phyloP scores from a whole-genome alignment of 2,888 invertebrate species.

The Poecilus cupreus region DNA sequence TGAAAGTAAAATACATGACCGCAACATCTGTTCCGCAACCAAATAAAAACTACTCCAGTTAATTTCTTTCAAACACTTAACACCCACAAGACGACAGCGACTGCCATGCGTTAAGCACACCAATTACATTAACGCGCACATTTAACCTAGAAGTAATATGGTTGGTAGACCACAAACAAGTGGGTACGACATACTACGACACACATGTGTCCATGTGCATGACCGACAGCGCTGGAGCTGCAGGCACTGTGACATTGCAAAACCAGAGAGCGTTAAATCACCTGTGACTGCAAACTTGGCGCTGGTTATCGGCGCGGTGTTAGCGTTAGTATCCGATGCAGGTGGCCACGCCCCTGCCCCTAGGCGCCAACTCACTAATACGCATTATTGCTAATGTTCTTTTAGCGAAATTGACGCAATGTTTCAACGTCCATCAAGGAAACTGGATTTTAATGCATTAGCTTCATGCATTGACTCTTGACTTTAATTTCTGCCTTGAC shows the following conservation, averaged over 20 bases:
- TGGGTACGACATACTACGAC: constrained; percentile 30
- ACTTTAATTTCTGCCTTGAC: neutral
- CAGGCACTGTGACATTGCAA: constrained; percentile 24
- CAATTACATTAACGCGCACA: constrained; percentile 23
- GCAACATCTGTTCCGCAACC: neutral
- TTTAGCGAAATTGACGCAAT: neutral
- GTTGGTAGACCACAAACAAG: constrained; percentile 20
- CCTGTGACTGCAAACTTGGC: neutral
- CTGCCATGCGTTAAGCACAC: constrained; percentile 32
- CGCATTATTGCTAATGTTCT: neutral
- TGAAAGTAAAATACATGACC: neutral
- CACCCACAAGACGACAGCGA: constrained; percentile 9
- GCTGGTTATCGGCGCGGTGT: constrained; percentile 23
- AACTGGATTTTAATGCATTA: neutral
- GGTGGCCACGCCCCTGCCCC: constrained; percentile 20
- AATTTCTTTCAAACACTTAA: neutral
- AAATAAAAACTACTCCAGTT: too few species aligned
- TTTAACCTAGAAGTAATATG: constrained; percentile 16
- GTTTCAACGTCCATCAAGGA: neutral
- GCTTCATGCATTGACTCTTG: neutral
- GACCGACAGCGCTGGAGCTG: neutral
- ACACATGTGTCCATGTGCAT: neutral
- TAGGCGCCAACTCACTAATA: neutral
- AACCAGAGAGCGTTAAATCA: constrained; percentile 34
- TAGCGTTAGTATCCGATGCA: neutral